Evolutionary conservation across 2,113 vertebrate species (phyloP).

Genomic region (Ptyas mucosa): DNA sequence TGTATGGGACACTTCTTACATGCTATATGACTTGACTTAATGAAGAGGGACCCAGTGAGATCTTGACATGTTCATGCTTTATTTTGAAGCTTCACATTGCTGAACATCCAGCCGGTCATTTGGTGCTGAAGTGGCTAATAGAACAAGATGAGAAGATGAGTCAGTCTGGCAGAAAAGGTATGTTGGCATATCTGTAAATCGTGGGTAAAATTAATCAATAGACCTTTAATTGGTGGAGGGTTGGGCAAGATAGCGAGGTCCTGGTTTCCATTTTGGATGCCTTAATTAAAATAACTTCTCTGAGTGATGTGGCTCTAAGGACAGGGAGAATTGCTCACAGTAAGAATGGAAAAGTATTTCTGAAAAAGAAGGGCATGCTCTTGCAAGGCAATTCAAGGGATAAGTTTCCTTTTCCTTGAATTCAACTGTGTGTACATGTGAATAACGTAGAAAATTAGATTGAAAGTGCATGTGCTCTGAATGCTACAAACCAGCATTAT

Average conservation of each 20-base stretch:
- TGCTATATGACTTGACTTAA: background rate
- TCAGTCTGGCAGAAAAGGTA: slow-evolving; percentile 81
- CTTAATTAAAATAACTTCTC: background rate
- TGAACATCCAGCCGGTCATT: slow-evolving; percentile 92
- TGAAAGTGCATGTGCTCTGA: background rate
- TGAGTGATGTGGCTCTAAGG: background rate
- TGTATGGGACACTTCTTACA: background rate
- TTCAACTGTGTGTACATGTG: background rate
- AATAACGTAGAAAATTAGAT: background rate
- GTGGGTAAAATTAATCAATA: background rate
- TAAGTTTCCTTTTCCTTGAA: background rate
- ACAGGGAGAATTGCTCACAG: background rate
- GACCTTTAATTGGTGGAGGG: background rate
- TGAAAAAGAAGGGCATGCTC: background rate
- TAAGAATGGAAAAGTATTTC: background rate
- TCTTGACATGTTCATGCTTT: background rate
- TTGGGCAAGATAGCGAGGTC: background rate
- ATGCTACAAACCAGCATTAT: background rate
- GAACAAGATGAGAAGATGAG: slow-evolving; percentile 85
- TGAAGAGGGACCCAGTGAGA: background rate
- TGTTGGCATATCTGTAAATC: slow-evolving; percentile 18
- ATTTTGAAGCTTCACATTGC: slow-evolving; percentile 85
- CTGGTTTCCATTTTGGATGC: background rate
- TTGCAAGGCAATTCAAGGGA: background rate
- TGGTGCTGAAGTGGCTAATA: slow-evolving; percentile 94